phyloP scores from a whole-genome alignment of 2,797 vertebrate genomes.

The Hipposideros larvatus region DNA sequence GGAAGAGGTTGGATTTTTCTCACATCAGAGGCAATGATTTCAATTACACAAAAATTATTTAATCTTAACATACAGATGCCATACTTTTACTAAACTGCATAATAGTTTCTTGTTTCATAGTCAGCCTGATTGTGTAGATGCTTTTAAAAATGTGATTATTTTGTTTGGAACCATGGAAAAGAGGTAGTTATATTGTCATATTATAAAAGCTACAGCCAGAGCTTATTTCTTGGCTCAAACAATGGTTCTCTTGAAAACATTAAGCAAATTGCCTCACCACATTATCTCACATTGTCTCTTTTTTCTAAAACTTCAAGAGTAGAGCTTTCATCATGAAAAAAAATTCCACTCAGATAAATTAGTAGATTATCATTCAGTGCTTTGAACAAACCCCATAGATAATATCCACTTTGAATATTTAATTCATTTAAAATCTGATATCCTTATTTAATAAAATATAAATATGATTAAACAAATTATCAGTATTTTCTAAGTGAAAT shows the following conservation, averaged over 20 bases:
- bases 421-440: constrained; percentile 53
- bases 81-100: neutral
- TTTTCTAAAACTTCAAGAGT: neutral
- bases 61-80: neutral
- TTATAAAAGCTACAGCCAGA: neutral
- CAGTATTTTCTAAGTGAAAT: constrained; percentile 6
- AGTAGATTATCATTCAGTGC: constrained; percentile 45
- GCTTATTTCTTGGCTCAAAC: constrained; percentile 7
- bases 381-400: constrained; percentile 3
- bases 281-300: neutral
- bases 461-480: constrained; percentile 45
- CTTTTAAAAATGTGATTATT: constrained; percentile 26
- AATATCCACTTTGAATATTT: constrained; percentile 56
- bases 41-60: constrained; percentile 12
- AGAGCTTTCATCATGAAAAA: neutral
- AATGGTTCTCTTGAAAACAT: constrained; percentile 7
- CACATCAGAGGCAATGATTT: neutral
- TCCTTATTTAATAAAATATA: constrained; percentile 45
- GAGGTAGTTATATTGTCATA: neutral
- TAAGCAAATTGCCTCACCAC: neutral
- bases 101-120: neutral
- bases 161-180: constrained; percentile 9
- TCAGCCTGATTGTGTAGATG: neutral
- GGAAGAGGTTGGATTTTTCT: neutral
- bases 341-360: constrained; percentile 26